Conservation (phyloP, 2,113 vertebrate species). For the Mobula hypostoma region DNA sequence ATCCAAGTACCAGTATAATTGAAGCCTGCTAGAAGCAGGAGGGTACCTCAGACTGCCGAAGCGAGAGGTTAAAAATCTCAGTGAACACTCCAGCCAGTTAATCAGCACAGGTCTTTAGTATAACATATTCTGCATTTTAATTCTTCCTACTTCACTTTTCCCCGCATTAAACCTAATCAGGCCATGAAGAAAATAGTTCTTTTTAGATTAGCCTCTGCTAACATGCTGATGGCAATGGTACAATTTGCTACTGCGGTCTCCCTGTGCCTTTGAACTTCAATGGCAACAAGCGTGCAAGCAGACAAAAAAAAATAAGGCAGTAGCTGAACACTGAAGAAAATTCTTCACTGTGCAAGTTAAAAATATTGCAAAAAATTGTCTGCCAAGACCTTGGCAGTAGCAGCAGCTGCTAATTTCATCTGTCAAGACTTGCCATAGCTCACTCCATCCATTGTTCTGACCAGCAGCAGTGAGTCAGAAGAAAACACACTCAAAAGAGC, state of each 20-base stretch:
- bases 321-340: background rate
- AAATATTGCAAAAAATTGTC: conserved; percentile 11
- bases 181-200: background rate
- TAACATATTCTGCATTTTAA: too few relatives aligned
- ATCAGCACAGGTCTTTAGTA: too few relatives aligned
- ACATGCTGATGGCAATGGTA: background rate
- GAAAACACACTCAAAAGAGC: conserved; percentile 51
- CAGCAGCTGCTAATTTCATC: conserved; percentile 48
- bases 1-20: too few relatives aligned
- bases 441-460: conserved; percentile 47
- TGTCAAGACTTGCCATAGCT: conserved; percentile 42
- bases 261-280: background rate
- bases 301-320: background rate
- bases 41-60: too few relatives aligned
- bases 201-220: background rate
- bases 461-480: conserved; percentile 42
- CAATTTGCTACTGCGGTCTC: background rate
- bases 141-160: too few relatives aligned
- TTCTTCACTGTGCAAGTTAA: conserved; percentile 19
- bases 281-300: background rate
- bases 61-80: too few relatives aligned
- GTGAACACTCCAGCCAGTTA: too few relatives aligned
- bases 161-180: too few relatives aligned
- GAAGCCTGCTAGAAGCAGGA: too few relatives aligned
- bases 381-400: background rate